Evolutionary conservation across 2,888 invertebrate genomes (phyloP).

Genomic region (Erebia aethiops): DNA sequence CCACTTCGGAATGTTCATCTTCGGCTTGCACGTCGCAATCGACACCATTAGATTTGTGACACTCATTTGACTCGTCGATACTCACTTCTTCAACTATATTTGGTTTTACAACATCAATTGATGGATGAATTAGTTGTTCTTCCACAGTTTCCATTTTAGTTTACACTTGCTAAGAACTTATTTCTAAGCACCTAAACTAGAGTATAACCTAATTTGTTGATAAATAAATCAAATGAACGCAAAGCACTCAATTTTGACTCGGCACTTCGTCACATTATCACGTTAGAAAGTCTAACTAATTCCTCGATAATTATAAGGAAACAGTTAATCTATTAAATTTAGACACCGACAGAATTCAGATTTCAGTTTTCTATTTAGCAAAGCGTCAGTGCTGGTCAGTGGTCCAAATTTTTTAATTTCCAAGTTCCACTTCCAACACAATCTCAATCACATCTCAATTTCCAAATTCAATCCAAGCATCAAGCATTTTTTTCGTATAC

Average conservation of each 20-base stretch:
- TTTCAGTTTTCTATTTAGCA: slow-evolving; percentile 43
- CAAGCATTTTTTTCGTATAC: too few species aligned
- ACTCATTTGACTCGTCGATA: slow-evolving; percentile 54
- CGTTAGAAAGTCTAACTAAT: slow-evolving; percentile 14
- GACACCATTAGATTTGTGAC: slow-evolving; percentile 71
- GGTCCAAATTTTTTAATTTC: slow-evolving; percentile 29
- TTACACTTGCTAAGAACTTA: slow-evolving; percentile 26
- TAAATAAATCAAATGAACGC: slow-evolving; percentile 55
- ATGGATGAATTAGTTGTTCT: slow-evolving; percentile 50
- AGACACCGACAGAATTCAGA: slow-evolving; percentile 36
- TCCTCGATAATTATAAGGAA: slow-evolving; percentile 18
- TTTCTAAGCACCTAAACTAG: slow-evolving; percentile 39
- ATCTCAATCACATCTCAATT: too few species aligned
- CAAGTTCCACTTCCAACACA: background rate
- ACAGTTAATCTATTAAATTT: slow-evolving; percentile 7
- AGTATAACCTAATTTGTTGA: slow-evolving; percentile 53
- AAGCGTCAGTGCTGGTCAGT: slow-evolving; percentile 49
- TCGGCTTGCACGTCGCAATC: slow-evolving; percentile 44
- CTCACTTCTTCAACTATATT: slow-evolving; percentile 48
- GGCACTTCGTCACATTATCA: slow-evolving; percentile 36
- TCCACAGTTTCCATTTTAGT: slow-evolving; percentile 56
- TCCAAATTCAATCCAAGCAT: too few species aligned
- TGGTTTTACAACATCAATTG: slow-evolving; percentile 53
- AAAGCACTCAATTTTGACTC: slow-evolving; percentile 35
- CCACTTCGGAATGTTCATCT: slow-evolving; percentile 38